These are phyloP conservation scores for Petaurus breviceps DNA, from an alignment of 2,113 vertebrate genomes.

Conservation along the genomic window DNA sequence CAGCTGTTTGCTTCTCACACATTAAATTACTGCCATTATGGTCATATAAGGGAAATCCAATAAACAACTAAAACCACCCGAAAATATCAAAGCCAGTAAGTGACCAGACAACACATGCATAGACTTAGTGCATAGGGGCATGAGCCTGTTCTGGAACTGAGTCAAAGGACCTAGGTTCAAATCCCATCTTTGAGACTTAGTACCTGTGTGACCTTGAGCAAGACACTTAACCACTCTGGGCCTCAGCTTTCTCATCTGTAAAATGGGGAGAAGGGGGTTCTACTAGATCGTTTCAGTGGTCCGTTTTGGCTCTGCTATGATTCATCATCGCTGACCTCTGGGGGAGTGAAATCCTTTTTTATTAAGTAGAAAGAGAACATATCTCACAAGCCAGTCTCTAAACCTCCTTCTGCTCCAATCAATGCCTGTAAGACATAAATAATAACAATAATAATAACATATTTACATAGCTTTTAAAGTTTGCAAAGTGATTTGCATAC, in stretches of 20 bases:
- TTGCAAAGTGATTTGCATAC: neutral
- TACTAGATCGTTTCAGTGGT: neutral
- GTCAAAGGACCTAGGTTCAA: neutral
- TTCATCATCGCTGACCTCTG: neutral
- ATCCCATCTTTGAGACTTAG: neutral
- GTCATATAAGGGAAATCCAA: conserved; percentile 36
- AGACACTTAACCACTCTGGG: neutral
- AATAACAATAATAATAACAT: neutral
- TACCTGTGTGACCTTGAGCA: neutral
- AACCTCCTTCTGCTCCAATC: neutral
- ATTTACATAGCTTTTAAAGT: neutral
- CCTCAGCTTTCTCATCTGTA: neutral
- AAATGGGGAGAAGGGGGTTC: neutral
- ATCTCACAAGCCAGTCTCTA: neutral
- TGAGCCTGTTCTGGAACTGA: neutral
- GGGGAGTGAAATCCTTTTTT: neutral
- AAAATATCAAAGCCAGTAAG: conserved; percentile 1
- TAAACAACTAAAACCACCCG: conserved; percentile 42
- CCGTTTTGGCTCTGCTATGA: neutral
- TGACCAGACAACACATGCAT: neutral
- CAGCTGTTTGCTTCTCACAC: conserved; percentile 34
- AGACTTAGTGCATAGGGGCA: neutral
- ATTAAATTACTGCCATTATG: neutral
- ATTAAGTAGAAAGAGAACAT: neutral
- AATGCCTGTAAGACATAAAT: neutral